These are phyloP conservation scores for Bryconaethiops microstoma DNA, from an alignment of 2,797 vertebrate genomes.

Conservation along the genomic window DNA sequence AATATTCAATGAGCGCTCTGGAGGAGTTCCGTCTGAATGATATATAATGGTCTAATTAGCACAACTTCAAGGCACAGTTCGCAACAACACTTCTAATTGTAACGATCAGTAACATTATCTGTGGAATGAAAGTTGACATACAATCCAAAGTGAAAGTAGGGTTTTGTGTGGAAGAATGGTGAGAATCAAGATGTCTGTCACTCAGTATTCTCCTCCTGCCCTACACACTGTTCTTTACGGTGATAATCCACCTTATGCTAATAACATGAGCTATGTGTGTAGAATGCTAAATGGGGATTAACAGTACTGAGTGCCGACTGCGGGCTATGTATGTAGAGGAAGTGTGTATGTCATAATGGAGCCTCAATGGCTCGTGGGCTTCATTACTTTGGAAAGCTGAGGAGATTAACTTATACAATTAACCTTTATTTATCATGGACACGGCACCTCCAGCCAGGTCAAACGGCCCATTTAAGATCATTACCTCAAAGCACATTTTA, in stretches of 20 bases:
- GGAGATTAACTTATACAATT: slow-evolving; percentile 75
- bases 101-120: background rate
- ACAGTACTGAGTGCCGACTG: slow-evolving; percentile 32
- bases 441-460: slow-evolving; percentile 73
- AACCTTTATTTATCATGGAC: slow-evolving; percentile 75
- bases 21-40: background rate
- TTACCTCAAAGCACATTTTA: slow-evolving; percentile 64
- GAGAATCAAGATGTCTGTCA: slow-evolving; percentile 29
- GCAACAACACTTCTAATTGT: too few relatives aligned
- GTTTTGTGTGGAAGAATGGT: slow-evolving; percentile 32
- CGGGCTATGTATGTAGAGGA: slow-evolving; percentile 55
- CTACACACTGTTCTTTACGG: slow-evolving; percentile 35
- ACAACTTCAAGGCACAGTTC: background rate
- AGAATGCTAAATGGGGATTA: slow-evolving; percentile 52
- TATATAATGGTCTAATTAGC: slow-evolving; percentile 10
- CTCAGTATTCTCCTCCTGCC: slow-evolving; percentile 47
- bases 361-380: slow-evolving; percentile 63
- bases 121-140: background rate
- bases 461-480: slow-evolving; percentile 68
- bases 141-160: background rate
- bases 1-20: slow-evolving; percentile 37
- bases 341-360: slow-evolving; percentile 60
- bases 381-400: slow-evolving; percentile 70
- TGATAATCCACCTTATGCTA: slow-evolving; percentile 57
- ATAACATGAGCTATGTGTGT: slow-evolving; percentile 57